These are phyloP conservation scores for Copidosoma floridanum DNA, from an alignment of 1,140 invertebrate species.

Conservation along the genomic window DNA sequence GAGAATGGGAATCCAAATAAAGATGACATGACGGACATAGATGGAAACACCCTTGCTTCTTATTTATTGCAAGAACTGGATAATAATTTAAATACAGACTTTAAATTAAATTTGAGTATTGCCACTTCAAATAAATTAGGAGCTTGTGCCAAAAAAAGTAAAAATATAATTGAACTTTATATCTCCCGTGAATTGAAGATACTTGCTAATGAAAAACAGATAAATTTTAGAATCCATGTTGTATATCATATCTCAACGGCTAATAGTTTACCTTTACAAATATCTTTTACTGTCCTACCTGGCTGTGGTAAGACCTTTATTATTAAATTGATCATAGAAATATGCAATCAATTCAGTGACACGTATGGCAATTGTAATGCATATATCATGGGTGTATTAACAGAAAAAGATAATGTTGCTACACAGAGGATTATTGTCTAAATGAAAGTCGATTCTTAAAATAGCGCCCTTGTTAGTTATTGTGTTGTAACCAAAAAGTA, in stretches of 20 bases:
- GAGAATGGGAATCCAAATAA: not conserved
- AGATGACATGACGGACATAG: not conserved
- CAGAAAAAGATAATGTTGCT: slow-evolving; percentile 47
- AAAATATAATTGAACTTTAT: slow-evolving; percentile 14
- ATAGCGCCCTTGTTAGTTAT: too few relatives aligned
- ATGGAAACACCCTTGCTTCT: not conserved
- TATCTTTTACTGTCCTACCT: slow-evolving; percentile 40
- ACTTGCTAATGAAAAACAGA: slow-evolving; percentile 39
- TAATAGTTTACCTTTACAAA: slow-evolving; percentile 35
- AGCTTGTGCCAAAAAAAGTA: slow-evolving; percentile 21
- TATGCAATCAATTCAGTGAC: slow-evolving; percentile 28
- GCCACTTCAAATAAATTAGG: slow-evolving; percentile 18
- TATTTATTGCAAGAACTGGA: slow-evolving; percentile 17
- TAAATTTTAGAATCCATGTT: slow-evolving; percentile 24
- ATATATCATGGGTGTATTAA: slow-evolving; percentile 41
- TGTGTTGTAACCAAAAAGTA: too few relatives aligned
- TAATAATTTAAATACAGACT: slow-evolving; percentile 6
- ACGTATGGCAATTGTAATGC: slow-evolving; percentile 31
- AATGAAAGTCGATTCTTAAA: too few relatives aligned
- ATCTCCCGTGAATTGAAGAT: slow-evolving; percentile 16
- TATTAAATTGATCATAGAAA: slow-evolving; percentile 38
- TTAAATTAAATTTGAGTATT: slow-evolving; percentile 14
- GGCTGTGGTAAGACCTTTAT: slow-evolving; percentile 40
- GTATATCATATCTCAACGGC: slow-evolving; percentile 6
- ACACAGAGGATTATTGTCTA: too few relatives aligned